A percentile compares a stretch with the other conserved stretches of the same genome.
Conservation (phyloP, 1,140 invertebrate genomes). For the Lepidurus couesii region DNA sequence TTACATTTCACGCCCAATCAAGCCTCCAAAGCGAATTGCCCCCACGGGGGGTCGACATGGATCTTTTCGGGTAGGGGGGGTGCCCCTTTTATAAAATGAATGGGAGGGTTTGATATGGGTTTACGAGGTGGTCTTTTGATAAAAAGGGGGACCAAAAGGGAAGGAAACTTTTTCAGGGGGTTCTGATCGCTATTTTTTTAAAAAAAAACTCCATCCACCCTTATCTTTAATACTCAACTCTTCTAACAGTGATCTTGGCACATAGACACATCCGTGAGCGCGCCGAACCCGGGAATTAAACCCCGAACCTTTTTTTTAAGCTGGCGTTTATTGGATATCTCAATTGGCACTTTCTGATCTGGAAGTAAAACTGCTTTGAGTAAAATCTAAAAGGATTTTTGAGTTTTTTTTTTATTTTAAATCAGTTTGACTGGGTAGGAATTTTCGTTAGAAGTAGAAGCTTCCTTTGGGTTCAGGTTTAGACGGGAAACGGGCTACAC, state of each 20-base stretch:
- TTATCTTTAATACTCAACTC: conserved; percentile 13
- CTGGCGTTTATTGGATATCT: conserved; percentile 19
- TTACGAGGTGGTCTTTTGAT: not conserved
- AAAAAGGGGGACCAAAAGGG: not conserved
- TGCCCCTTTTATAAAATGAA: not conserved
- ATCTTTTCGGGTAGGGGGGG: not conserved
- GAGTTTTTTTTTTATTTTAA: no score
- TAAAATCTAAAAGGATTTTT: no score
- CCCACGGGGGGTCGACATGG: conserved; percentile 1
- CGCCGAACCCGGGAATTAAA: no score
- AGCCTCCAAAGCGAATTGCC: conserved; percentile 14
- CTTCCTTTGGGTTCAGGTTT: no score
- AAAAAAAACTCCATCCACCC: not conserved
- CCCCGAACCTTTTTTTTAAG: not conserved
- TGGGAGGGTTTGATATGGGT: conserved; percentile 12
- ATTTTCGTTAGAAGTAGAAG: no score
- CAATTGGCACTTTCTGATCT: not conserved
- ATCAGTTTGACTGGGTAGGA: no score
- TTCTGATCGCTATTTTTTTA: not conserved
- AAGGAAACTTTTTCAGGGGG: not conserved
- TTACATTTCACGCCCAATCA: conserved; percentile 21
- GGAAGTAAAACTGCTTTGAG: not conserved
- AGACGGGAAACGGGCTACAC: no score
- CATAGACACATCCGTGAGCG: not conserved
- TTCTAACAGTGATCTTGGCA: not conserved